Base-by-base conservation (phyloP, 2,113 vertebrate genomes). In the Nerophis lumbriciformis region DNA sequence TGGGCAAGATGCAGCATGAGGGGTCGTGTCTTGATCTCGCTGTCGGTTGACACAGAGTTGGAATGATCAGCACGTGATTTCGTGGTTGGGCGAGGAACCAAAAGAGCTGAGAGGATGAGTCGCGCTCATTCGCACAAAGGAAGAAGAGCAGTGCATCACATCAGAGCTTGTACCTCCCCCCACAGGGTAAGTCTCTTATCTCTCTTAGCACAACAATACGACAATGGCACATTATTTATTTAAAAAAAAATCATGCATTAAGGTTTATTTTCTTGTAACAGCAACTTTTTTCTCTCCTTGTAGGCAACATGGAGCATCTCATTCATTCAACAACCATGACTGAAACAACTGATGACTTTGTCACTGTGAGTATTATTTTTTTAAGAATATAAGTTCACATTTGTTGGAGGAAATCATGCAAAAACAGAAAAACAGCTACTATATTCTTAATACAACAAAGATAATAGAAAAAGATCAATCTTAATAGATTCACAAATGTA, bases 61-160 rank as follows among this genome's bases (percentile, higher is more conserved):
- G 14, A n/a, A 16, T 28, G 59, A 53, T 16, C 3, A 44, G 4
- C 81, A 83, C 67, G 76, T 85, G 70, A 76, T 58, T 64, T 16
- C 78, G 81, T 78, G 82, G 81, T 80, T 53, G 49, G 49, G 15
- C 15, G 60, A 35, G 66, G 73, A 83, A 48, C 59, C 53, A 85
- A 76, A 86, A 86, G 78, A 37, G 28, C 12, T 61, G 13, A 1
- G 70, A 61, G 42, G 67, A 62, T 61, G 72, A 66, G 61, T 38
- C 42, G 4, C 10, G 5, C 37, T 44, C 55, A 13, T 36, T 21
- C 38, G 21, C 50, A 52, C 49, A 11, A 28, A 53, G 7, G 8
- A n/a, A 57, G 9, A 16, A 39, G 53, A 39, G 42, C 42, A 1
- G 42, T 45, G 42, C 42, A 45, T 45, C 42, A 45, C 42, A 12